These are phyloP conservation scores for human DNA, from an alignment of 2,113 vertebrate genomes.

Conservation along the genomic window GRCh38 chr17:51855001-51855500, in stretches of 20 bases:
- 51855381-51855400: background rate
- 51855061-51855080: background rate
- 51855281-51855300: background rate
- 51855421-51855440: background rate
- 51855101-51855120: background rate
- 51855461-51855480: accelerated
- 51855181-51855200: background rate
- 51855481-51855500: background rate
- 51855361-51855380: background rate
- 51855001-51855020: accelerated
- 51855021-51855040: background rate
- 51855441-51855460: background rate
- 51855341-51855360: background rate
- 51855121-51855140: background rate
- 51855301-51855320: background rate
- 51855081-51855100: background rate
- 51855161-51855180: background rate
- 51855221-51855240: background rate
- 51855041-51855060: background rate
- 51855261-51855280: background rate
- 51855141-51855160: background rate
- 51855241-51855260: background rate
- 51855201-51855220: background rate
- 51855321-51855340: background rate
- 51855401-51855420: background rate